phyloP scores from a whole-genome alignment of 2,888 invertebrate species.

The Cephonodes hylas region DNA sequence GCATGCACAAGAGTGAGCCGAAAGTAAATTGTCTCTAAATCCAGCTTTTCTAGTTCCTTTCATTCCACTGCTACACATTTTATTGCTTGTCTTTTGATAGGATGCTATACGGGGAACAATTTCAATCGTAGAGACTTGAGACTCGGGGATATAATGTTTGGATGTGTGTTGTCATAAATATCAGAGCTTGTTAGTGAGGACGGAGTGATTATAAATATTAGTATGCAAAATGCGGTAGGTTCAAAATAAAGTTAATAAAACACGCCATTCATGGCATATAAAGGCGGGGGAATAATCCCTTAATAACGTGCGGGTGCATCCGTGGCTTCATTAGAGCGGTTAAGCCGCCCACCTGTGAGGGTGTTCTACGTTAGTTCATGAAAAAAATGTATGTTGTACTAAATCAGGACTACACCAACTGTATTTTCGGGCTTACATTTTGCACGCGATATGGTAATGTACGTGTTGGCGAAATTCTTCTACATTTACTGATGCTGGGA shows the following conservation, averaged over 20 bases:
- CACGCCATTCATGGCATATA: constrained; percentile 48
- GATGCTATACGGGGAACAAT: background rate
- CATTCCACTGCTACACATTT: constrained; percentile 1
- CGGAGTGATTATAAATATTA: background rate
- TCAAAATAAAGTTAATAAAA: constrained; percentile 58
- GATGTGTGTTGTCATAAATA: background rate
- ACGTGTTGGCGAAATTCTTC: background rate
- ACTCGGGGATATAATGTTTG: background rate
- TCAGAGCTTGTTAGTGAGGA: background rate
- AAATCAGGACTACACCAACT: constrained; percentile 1
- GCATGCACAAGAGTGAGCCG: constrained; percentile 7
- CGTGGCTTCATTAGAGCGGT: constrained; percentile 53
- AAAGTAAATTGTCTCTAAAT: constrained; percentile 11
- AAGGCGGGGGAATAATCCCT: constrained; percentile 54
- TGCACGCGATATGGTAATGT: background rate
- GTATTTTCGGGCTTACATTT: background rate
- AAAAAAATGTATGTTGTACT: constrained; percentile 12
- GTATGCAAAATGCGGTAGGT: constrained; percentile 29
- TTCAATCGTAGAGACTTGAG: background rate
- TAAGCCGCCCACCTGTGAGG: constrained; percentile 37
- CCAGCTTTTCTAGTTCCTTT: constrained; percentile 18
- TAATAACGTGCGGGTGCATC: constrained; percentile 58
- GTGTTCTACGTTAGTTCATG: constrained; percentile 17
- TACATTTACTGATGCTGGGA: background rate
- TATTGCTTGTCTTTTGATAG: background rate